Conservation (phyloP, 2,113 vertebrate genomes). For the Ceyx cyanopectus region DNA sequence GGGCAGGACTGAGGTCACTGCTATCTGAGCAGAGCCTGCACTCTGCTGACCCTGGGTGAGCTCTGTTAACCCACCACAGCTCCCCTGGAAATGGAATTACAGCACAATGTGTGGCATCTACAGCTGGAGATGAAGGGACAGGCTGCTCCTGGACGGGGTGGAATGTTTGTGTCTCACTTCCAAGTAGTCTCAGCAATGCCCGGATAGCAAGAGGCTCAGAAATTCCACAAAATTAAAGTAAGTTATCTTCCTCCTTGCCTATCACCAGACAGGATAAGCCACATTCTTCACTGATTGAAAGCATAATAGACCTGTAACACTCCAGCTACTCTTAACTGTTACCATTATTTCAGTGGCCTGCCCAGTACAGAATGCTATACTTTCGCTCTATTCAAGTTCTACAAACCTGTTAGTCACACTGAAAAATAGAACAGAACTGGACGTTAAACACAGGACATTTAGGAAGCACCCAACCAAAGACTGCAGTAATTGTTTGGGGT, state of each 20-base stretch:
- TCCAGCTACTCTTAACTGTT: neutral
- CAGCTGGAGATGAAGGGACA: neutral
- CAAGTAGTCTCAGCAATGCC: neutral
- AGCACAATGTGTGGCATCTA: neutral
- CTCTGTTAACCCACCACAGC: neutral
- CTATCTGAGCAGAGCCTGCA: too few relatives aligned
- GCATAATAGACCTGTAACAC: neutral
- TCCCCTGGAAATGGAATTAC: neutral
- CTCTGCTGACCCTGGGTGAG: neutral
- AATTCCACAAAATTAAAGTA: neutral
- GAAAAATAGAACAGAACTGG: neutral
- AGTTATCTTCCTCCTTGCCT: neutral
- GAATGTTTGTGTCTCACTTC: neutral
- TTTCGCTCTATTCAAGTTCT: neutral
- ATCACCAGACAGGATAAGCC: neutral
- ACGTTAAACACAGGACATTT: neutral
- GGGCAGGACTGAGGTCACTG: neutral
- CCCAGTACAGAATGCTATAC: neutral
- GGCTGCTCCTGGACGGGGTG: fast-evolving
- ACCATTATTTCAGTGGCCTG: neutral
- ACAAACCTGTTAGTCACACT: neutral
- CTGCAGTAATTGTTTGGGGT: neutral
- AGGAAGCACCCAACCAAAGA: neutral
- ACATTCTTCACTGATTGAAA: neutral
- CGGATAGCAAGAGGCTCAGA: neutral